These are phyloP conservation scores for Sciurus carolinensis DNA, from an alignment of 2,797 vertebrate genomes.

Conservation along the genomic window DNA sequence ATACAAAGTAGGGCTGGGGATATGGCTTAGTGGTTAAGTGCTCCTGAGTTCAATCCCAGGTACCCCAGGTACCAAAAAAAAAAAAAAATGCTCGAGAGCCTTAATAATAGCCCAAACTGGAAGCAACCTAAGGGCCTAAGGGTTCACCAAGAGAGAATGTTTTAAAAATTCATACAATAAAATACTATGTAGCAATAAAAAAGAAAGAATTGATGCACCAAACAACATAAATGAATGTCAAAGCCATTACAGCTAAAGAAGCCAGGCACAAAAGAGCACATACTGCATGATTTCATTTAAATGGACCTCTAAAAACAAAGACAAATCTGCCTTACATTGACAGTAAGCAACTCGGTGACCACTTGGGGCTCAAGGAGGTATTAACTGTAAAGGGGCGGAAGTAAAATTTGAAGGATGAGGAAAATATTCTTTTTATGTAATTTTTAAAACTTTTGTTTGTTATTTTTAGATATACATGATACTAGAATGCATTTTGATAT, in stretches of 20 bases:
- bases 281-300: constrained; percentile 8
- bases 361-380: neutral
- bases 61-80: too few species aligned
- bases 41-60: too few species aligned
- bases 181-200: constrained; percentile 5
- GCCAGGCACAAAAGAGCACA: neutral
- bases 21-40: too few species aligned
- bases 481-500: too few species aligned
- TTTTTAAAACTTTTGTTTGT: too few species aligned
- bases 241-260: constrained; percentile 49
- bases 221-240: constrained; percentile 2
- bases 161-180: neutral
- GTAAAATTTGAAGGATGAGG: constrained; percentile 10
- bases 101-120: constrained; percentile 44
- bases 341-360: neutral
- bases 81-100: neutral
- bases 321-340: constrained; percentile 12
- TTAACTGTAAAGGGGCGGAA: constrained; percentile 36
- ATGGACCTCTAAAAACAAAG: neutral
- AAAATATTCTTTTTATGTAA: constrained; percentile 12
- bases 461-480: too few species aligned
- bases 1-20: too few species aligned
- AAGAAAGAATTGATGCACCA: constrained; percentile 7
- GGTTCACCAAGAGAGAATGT: neutral
- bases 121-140: constrained; percentile 48